A percentile compares a stretch with the other conserved stretches of the same genome.
phyloP scores from a whole-genome alignment of 2,113 vertebrate genomes.

The Spheniscus mendiculus region DNA sequence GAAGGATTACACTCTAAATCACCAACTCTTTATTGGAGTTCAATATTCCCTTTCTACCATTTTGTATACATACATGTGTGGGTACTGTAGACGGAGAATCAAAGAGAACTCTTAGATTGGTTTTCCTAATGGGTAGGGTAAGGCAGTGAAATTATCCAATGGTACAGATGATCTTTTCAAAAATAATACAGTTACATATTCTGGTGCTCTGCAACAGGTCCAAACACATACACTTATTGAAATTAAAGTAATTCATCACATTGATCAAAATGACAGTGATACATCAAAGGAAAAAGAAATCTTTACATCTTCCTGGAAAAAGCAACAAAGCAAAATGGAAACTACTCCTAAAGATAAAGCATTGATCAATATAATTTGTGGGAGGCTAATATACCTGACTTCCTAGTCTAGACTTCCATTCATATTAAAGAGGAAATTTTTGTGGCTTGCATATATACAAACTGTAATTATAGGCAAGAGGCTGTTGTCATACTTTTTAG shows the following conservation, averaged over 20 bases:
- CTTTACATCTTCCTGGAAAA: conserved; percentile 64
- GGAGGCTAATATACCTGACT: not conserved
- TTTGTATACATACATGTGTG: not conserved
- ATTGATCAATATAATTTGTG: not conserved
- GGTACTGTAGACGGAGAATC: not conserved
- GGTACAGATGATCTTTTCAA: not conserved
- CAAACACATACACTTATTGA: conserved; percentile 78
- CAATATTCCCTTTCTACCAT: not conserved
- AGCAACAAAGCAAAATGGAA: conserved; percentile 43
- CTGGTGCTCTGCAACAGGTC: conserved; percentile 23
- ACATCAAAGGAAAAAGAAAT: conserved; percentile 65
- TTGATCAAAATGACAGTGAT: conserved; percentile 58
- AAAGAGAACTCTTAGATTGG: not conserved
- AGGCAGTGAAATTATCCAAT: not conserved
- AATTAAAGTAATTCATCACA: conserved; percentile 87
- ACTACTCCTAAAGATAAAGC: not conserved
- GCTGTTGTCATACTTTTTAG: not conserved
- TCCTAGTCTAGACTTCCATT: not conserved
- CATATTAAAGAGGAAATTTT: not conserved
- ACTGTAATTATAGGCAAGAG: not conserved
- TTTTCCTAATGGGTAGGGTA: not conserved
- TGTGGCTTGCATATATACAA: not conserved
- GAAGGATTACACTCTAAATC: not conserved
- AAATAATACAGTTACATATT: not conserved
- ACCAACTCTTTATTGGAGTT: not conserved